phyloP scores from a whole-genome alignment of 2,113 vertebrate genomes.

The Centrocercus urophasianus region DNA sequence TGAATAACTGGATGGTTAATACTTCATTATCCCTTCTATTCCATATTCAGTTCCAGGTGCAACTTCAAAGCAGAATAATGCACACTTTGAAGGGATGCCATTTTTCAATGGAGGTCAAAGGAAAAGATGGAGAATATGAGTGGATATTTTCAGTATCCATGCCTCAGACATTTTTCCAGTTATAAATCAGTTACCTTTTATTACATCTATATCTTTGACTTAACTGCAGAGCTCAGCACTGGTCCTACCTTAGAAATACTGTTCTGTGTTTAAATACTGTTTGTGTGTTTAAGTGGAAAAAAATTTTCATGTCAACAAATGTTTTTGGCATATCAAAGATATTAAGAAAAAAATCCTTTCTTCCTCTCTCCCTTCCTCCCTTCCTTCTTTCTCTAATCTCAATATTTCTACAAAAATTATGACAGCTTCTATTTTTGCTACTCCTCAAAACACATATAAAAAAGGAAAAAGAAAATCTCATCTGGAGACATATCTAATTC shows the following conservation, averaged over 20 bases:
- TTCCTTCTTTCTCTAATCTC: neutral
- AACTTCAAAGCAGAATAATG: neutral
- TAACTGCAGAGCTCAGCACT: neutral
- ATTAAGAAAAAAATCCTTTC: neutral
- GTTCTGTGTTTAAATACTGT: neutral
- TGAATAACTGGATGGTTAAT: neutral
- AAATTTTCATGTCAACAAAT: neutral
- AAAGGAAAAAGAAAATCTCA: neutral
- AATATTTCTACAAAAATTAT: neutral
- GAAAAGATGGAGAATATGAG: neutral
- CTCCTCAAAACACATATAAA: neutral
- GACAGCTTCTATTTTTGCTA: neutral
- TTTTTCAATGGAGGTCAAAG: neutral
- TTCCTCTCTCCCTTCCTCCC: neutral
- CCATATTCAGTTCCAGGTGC: neutral
- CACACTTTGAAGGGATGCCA: neutral
- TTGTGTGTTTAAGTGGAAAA: neutral
- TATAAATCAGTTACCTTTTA: neutral
- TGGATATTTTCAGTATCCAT: neutral
- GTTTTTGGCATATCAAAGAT: neutral
- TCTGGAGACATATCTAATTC: neutral
- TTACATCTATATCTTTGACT: neutral
- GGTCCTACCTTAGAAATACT: neutral
- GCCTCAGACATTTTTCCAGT: neutral
- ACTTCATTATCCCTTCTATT: neutral